phyloP scores from a whole-genome alignment of 2,797 vertebrate genomes.

The Clarias laeviceps region DNA sequence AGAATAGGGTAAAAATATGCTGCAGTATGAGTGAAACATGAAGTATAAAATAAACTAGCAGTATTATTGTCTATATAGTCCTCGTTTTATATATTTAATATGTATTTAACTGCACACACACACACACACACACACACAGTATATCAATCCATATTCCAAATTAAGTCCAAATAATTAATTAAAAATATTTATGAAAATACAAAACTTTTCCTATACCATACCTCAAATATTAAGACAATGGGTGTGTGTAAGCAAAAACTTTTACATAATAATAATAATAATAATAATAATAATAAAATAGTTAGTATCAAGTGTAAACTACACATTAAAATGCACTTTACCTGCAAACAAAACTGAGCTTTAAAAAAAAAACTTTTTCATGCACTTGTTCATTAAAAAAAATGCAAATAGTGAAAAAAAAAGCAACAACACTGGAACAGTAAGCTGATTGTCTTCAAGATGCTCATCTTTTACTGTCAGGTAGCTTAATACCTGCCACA shows the following conservation, averaged over 20 bases:
- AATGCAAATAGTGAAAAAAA: not conserved
- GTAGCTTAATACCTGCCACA: slow-evolving; percentile 64
- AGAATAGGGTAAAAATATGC: no score
- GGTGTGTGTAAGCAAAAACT: not conserved
- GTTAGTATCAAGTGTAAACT: not conserved
- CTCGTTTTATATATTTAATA: no score
- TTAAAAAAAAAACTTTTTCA: not conserved
- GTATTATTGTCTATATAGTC: no score
- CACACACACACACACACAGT: no score
- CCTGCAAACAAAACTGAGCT: not conserved
- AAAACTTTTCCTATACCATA: not conserved
- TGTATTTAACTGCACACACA: no score
- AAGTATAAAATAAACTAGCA: no score
- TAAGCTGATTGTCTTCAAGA: not conserved
- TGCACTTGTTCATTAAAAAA: not conserved
- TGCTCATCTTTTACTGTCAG: slow-evolving; percentile 35
- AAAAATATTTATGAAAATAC: not conserved
- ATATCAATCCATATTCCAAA: no score
- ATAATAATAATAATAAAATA: slow-evolving; percentile 7
- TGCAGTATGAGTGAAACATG: no score
- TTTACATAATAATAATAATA: not conserved
- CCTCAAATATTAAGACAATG: not conserved
- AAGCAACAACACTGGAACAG: no score
- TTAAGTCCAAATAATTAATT: not conserved
- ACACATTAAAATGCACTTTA: not conserved